Conservation (phyloP, 2,113 vertebrate species). For the Ctenodactylus gundi region DNA sequence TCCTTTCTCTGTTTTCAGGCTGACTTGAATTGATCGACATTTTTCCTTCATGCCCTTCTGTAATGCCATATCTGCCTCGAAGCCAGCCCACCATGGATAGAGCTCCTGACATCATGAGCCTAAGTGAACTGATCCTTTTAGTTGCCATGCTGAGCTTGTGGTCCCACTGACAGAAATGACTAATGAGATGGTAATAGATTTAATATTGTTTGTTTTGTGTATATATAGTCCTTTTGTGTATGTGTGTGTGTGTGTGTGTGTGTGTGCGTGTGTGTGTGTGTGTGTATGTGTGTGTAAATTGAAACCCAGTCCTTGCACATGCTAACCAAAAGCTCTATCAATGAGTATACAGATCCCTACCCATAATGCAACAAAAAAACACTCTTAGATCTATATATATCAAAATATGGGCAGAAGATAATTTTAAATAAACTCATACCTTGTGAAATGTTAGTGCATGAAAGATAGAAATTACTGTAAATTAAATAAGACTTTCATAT, state of each 20-base stretch:
- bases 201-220: too few relatives aligned
- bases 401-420: background rate
- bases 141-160: background rate
- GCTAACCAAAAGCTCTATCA: background rate
- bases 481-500: background rate
- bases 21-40: background rate
- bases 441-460: background rate
- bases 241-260: too few relatives aligned
- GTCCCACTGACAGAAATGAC: too few relatives aligned
- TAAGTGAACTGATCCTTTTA: background rate
- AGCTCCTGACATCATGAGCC: background rate
- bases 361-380: too few relatives aligned
- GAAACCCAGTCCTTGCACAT: background rate
- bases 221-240: too few relatives aligned
- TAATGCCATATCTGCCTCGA: background rate
- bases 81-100: background rate
- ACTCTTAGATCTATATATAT: background rate
- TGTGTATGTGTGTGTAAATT: background rate
- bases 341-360: too few relatives aligned
- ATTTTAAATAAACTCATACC: background rate
- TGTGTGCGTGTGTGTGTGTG: too few relatives aligned
- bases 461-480: background rate
- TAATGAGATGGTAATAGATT: too few relatives aligned
- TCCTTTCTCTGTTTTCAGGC: background rate
- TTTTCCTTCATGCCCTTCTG: background rate